Conservation (phyloP, 2,797 vertebrate species). For the Halcyon smyrnensis region DNA sequence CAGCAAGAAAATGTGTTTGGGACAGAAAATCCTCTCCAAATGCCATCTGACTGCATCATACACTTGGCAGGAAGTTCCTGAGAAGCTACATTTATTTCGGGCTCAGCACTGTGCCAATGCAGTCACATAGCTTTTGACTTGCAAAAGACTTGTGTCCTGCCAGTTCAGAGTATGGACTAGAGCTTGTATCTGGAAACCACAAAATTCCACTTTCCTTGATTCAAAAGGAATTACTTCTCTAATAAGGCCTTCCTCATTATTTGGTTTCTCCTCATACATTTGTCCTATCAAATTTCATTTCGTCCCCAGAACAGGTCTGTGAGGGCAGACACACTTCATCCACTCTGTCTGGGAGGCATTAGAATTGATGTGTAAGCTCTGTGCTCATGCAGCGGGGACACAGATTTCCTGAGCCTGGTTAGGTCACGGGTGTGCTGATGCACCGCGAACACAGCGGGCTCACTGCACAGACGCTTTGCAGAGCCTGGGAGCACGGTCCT, state of each 20-base stretch:
- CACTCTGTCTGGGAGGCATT: background rate
- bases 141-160: background rate
- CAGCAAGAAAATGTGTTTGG: background rate
- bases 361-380: background rate
- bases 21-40: conserved; percentile 3
- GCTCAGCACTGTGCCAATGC: conserved; percentile 23
- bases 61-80: conserved; percentile 23
- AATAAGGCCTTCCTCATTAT: background rate
- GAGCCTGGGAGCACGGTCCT: background rate
- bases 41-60: conserved; percentile 37
- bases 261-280: background rate
- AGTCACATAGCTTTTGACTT: background rate
- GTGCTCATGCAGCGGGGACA: background rate
- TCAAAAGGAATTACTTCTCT: background rate
- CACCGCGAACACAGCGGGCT: background rate
- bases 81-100: conserved; percentile 32
- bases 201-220: background rate
- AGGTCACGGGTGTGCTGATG: rapidly evolving
- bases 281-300: background rate
- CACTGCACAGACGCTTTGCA: rapidly evolving
- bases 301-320: rapidly evolving
- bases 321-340: rapidly evolving
- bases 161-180: background rate
- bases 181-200: background rate
- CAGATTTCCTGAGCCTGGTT: background rate